Conservation (phyloP, 1,140 invertebrate genomes). For the Rhagoletis zephyria region DNA sequence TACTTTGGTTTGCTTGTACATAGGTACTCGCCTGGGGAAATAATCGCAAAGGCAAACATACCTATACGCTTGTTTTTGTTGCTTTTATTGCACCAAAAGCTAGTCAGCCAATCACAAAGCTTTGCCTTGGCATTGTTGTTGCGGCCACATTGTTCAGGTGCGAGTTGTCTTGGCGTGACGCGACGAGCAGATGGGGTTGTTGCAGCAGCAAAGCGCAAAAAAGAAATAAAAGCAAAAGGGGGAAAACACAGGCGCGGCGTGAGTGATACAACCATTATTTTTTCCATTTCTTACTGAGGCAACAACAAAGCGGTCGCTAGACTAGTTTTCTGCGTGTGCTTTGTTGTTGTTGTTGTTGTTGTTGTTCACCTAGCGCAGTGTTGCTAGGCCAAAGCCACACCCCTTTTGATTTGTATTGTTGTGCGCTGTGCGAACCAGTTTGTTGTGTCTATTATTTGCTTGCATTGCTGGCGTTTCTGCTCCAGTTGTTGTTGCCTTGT, state of each 20-base stretch:
- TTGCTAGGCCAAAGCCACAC: conserved; percentile 41
- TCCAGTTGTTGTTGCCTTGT: conserved; percentile 23
- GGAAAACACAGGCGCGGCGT: neutral
- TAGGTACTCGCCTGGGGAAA: conserved; percentile 3
- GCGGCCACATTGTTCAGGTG: neutral
- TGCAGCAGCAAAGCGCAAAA: neutral
- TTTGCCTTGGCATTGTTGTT: conserved; percentile 4
- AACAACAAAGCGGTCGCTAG: neutral
- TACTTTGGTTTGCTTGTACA: neutral
- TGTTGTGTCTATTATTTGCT: neutral
- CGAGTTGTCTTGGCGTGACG: conserved; percentile 34
- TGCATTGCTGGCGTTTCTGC: neutral
- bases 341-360: conserved; percentile 25
- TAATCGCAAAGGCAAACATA: neutral
- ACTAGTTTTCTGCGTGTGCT: neutral
- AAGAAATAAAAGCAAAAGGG: conserved; percentile 4
- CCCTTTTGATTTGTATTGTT: conserved; percentile 35
- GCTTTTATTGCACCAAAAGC: neutral
- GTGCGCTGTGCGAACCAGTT: neutral
- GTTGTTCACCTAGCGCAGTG: neutral
- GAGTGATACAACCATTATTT: conserved; percentile 33
- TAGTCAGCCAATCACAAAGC: neutral
- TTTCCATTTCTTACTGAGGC: conserved; percentile 22
- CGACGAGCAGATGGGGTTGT: conserved; percentile 11
- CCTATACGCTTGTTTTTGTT: neutral